Evolutionary conservation across 2,113 vertebrate genomes (phyloP), one percentile per base, ranked within the genome.

Genomic region (Podarcis muralis): DNA sequence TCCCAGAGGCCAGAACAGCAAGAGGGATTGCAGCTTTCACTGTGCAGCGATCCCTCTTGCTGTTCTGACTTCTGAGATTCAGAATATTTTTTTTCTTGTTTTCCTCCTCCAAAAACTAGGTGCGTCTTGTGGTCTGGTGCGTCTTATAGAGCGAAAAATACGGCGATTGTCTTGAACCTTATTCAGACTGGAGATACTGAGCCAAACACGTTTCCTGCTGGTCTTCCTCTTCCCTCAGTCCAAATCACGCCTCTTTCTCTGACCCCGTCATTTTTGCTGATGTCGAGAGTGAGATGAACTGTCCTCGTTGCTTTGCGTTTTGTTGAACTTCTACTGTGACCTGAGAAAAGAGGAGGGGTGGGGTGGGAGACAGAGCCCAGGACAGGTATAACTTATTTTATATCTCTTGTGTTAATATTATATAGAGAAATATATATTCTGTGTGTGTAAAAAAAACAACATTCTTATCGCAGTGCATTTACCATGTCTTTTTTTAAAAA

Each of bases 341-440:
- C 59, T 8, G 27, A 40, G 59, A 18, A 53, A 53, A 48, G 9
- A 11, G 48, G 59, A 11, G 18, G 68, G 22, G 30, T 25, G 40
- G 6, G 37, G 92, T 7, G 16, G 2, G 35, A 86, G 93, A 18
- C 62, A 83, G 74, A 95, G 91, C 12, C 48, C 88, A 86, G 91
- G 92, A 93, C 90, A 87, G 94, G 88, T 93, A 92, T 97, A 97
- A 97, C 93, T 97, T 97, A 97, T 97, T 97, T 97, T 97, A 92
- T 97, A 96, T 94, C 82, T 94, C 92, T 43, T 43, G 2, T 95
- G 94, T 96, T 97, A 93, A 96, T 95, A 96, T 89, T 94, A 90
- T 96, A 94, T 92, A 94, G 93, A 96, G 87, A 95, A 95, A 94
- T 94, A 94, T 96, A 95, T 96, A 95, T 96, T 94, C 92, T 92